phyloP scores from a whole-genome alignment of 2,888 invertebrate species.

The Trisateles emortualis region DNA sequence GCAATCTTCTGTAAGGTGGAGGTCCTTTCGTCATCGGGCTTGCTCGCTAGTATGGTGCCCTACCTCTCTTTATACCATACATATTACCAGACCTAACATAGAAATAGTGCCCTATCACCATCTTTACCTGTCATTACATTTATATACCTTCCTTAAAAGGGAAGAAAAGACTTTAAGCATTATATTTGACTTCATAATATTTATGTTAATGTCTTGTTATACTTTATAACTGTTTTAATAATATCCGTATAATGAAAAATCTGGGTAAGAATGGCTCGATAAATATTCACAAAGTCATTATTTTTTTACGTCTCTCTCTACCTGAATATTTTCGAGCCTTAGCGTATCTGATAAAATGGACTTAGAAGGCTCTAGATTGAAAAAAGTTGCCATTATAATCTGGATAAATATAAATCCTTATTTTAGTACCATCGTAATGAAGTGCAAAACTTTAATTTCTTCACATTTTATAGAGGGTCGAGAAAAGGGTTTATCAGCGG shows the following conservation, averaged over 20 bases:
- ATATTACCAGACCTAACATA: too few relatives aligned
- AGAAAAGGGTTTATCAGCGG: constrained; percentile 12
- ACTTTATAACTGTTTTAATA: constrained; percentile 11
- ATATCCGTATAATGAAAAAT: constrained; percentile 8
- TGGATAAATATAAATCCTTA: constrained; percentile 15
- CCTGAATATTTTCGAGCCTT: constrained; percentile 8
- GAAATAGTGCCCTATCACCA: too few relatives aligned
- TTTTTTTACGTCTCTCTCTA: constrained; percentile 8
- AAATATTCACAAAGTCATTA: constrained; percentile 21
- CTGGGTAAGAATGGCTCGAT: constrained; percentile 10
- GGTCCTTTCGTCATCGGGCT: too few relatives aligned
- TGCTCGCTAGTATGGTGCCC: too few relatives aligned
- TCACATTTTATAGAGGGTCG: constrained; percentile 3
- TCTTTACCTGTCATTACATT: too few relatives aligned
- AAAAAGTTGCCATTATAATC: constrained; percentile 9
- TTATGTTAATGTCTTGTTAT: neutral
- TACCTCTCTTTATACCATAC: too few relatives aligned
- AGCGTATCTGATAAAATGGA: neutral
- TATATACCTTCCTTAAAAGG: neutral
- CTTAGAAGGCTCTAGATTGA: constrained; percentile 14
- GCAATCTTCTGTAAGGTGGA: too few relatives aligned
- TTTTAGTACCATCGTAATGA: constrained; percentile 16
- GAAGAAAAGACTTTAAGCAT: neutral
- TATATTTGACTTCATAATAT: constrained; percentile 2
- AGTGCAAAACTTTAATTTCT: constrained; percentile 29